Base-by-base conservation (phyloP, 2,113 vertebrate genomes). In the Brienomyrus brachyistius region DNA sequence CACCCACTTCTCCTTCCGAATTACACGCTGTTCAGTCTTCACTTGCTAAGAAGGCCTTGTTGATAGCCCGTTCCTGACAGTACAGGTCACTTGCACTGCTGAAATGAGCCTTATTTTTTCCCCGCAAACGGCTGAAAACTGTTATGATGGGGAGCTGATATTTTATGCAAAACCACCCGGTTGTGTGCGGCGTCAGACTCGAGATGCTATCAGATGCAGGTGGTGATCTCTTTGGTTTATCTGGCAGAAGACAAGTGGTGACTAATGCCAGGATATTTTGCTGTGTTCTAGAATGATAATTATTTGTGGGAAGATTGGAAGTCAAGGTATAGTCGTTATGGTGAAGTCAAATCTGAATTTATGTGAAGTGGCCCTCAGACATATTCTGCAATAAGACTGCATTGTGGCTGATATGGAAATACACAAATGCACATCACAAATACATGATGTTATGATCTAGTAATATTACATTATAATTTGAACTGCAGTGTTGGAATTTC, bases 151-250 rank as follows among this genome's bases (percentile, higher is more conserved):
- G 43, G 82, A 84, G 82, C 45, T 48, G 74, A 80, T 84, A 48
- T 84, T 84, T 84, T 84, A 47, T 84, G 82, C 82, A 84, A 84
- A 48, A n/a, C 35, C 45, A 45, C 10, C 82, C 45, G 82, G 45
- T 84, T 47, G 82, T 47, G 82, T 48, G 45, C 21, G 7, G 82
- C 45, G 82, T 84, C 45, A 84, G 82, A 84, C 82, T 84, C 48
- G 15, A 70, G 27, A 70, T 84, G 82, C 45, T 84, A 48, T 84
- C 19, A 84, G 21, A 84, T 48, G 45, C 82, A 84, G 82, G 82
- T 84, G 82, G 82, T 47, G 82, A 84, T 84, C 82, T 84, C 82
- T 84, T 17, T 84, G 82, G 82, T 84, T 84, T 84, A 47, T 84
- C 45, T 84, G 82, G 82, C 82, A 84, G 82, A 2, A 84, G 82